Conservation (phyloP, 2,797 vertebrate species). For the Hipposideros larvatus region DNA sequence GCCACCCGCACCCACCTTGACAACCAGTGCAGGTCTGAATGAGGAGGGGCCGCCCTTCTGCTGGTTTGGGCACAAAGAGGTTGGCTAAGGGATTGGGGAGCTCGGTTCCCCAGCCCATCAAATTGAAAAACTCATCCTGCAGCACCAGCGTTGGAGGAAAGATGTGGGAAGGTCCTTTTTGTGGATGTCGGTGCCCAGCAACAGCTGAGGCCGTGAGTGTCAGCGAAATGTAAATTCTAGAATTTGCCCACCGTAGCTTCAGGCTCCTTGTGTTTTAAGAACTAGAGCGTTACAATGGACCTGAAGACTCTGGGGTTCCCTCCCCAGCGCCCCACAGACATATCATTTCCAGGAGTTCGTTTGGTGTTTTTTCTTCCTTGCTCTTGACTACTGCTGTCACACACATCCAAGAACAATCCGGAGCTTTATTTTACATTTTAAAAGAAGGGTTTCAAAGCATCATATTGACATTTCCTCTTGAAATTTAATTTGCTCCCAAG, state of each 20-base stretch:
- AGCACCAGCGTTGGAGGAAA: rapidly evolving
- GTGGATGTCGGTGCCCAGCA: rapidly evolving
- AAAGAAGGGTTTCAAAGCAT: not conserved
- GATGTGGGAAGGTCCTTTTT: rapidly evolving
- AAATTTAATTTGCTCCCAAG: not conserved
- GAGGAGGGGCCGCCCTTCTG: rapidly evolving
- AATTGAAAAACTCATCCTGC: too few relatives aligned
- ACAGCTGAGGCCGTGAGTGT: rapidly evolving
- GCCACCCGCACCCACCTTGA: conserved; percentile 59
- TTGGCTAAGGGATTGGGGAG: rapidly evolving
- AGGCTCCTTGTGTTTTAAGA: not conserved
- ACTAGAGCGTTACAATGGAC: rapidly evolving
- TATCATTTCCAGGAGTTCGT: not conserved
- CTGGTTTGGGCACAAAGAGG: not conserved
- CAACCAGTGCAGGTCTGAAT: not conserved
- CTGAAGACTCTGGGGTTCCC: not conserved
- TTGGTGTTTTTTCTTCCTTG: too few relatives aligned
- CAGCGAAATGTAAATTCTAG: rapidly evolving
- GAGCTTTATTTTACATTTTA: not conserved
- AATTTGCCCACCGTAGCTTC: not conserved
- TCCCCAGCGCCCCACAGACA: too few relatives aligned
- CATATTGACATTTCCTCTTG: not conserved
- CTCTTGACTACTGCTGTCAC: not conserved
- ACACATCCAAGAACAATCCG: not conserved
- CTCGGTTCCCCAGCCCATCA: rapidly evolving